Evolutionary conservation across 2,797 vertebrate species (phyloP), one percentile per base, ranked within the genome.

Genomic region (Pogoniulus pusillus): DNA sequence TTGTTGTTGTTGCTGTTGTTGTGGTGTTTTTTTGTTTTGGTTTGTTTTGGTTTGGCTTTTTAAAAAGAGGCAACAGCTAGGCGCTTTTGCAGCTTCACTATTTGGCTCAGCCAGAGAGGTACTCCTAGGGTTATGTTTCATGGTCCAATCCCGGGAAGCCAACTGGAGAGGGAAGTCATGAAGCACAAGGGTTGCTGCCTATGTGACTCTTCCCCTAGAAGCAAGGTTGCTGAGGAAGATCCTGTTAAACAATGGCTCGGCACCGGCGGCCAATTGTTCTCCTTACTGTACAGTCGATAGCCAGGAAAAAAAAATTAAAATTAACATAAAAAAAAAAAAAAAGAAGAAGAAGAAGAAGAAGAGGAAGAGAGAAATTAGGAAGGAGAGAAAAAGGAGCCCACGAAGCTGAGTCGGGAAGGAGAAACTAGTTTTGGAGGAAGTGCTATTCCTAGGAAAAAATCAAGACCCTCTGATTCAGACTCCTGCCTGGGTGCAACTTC

Each of bases 201-300:
- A 54, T 94, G 91, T 96, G 96, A 89, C 92, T 96, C 96, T 97
- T 96, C 91, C 96, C 93, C 70, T 94, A 88, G 97, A 96, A 97
- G 96, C 93, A 78, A 91, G 96, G 94, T 95, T 95, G 96, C 82
- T 45, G 83, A 86, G 97, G 95, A 97, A 97, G 94, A 97, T 96
- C 93, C 64, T 80, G 91, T 93, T 92, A 96, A 94, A 98, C 97
- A 98, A 97, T 97, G 94, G 95, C 89, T 82, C 54, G 64, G 77
- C 87, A 95, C 80, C 85, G 80, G 84, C 89, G 63, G 59, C 84
- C 81, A 60, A 91, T 97, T 97, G 94, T 94, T 95, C 92, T 94
- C 82, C 54, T 23, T 93, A 96, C 96, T 96, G 96, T 96, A 97
- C 91, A 87, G 76, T 54, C 73, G 55, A 53, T 39, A 62, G 54